Conservation (phyloP, 2,113 vertebrate genomes). For the Ailuropoda melanoleuca region DNA sequence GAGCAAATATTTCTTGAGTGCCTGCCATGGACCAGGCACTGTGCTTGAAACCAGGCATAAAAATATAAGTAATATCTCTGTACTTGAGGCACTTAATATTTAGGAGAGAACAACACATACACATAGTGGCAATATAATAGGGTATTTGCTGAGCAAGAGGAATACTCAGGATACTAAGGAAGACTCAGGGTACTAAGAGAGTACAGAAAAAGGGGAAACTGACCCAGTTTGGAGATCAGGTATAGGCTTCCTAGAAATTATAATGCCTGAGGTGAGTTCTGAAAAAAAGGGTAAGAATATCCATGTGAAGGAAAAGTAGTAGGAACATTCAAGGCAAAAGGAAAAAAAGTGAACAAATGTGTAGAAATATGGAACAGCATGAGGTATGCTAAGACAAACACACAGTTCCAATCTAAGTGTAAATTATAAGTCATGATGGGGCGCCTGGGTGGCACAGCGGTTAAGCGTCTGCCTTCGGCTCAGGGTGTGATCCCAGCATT, state of each 20-base stretch:
- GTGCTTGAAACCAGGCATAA: not conserved
- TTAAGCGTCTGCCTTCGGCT: too few relatives aligned
- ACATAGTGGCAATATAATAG: not conserved
- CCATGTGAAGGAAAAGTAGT: not conserved
- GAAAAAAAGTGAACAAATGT: not conserved
- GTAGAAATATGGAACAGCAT: not conserved
- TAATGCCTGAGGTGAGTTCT: not conserved
- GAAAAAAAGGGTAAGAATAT: not conserved
- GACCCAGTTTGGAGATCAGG: not conserved
- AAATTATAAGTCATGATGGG: not conserved
- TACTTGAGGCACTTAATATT: not conserved
- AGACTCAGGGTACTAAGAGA: not conserved
- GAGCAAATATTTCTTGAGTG: not conserved
- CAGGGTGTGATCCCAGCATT: too few relatives aligned
- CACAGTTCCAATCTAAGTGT: not conserved
- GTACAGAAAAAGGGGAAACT: not conserved
- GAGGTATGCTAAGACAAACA: not conserved
- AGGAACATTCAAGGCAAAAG: not conserved
- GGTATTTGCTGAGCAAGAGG: not conserved
- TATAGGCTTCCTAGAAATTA: not conserved
- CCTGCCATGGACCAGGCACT: not conserved
- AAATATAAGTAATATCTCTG: conserved; percentile 8
- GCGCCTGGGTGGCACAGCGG: too few relatives aligned
- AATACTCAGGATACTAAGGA: not conserved
- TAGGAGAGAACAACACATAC: not conserved